These are phyloP conservation scores for Hyles vespertilio DNA, from an alignment of 1,140 invertebrate genomes.

Conservation along the genomic window DNA sequence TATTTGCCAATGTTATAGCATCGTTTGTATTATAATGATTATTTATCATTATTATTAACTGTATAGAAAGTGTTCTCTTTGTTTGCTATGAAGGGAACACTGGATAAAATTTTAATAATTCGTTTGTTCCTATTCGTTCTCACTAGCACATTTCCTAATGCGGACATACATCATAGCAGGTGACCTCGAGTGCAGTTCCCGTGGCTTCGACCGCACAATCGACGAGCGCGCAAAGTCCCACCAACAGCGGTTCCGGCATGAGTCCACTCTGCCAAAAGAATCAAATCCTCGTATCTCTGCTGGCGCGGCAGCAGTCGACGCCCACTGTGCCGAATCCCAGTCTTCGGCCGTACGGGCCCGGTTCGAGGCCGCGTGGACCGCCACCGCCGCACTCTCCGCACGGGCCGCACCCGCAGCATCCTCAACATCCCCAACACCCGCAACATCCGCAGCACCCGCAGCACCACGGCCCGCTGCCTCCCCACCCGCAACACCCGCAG, in stretches of 20 bases:
- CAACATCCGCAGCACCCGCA: slow-evolving; percentile 31
- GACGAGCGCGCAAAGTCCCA: slow-evolving; percentile 37
- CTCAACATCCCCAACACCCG: slow-evolving; percentile 18
- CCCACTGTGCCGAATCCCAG: slow-evolving; percentile 75
- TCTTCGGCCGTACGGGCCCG: slow-evolving; percentile 47
- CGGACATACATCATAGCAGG: slow-evolving; percentile 28
- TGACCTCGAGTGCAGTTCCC: slow-evolving; percentile 51
- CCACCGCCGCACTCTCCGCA: slow-evolving; percentile 22
- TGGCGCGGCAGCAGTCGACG: slow-evolving; percentile 86
- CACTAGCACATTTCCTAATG: neutral
- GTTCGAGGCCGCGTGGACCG: slow-evolving; percentile 24
- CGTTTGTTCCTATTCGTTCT: neutral
- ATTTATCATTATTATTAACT: no score
- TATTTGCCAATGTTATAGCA: no score
- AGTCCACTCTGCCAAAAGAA: slow-evolving; percentile 89
- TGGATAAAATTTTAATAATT: slow-evolving; percentile 28
- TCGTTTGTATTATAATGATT: no score
- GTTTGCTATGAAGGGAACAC: no score
- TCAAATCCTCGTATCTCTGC: slow-evolving; percentile 88
- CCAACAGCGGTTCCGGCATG: slow-evolving; percentile 69
- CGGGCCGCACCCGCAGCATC: slow-evolving; percentile 22
- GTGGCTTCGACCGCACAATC: slow-evolving; percentile 37
- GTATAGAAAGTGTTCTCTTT: no score
- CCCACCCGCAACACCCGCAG: slow-evolving; percentile 26
- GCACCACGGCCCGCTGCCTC: slow-evolving; percentile 19